These are phyloP conservation scores for Endotricha flammealis DNA, from an alignment of 2,888 invertebrate species.

Conservation along the genomic window DNA sequence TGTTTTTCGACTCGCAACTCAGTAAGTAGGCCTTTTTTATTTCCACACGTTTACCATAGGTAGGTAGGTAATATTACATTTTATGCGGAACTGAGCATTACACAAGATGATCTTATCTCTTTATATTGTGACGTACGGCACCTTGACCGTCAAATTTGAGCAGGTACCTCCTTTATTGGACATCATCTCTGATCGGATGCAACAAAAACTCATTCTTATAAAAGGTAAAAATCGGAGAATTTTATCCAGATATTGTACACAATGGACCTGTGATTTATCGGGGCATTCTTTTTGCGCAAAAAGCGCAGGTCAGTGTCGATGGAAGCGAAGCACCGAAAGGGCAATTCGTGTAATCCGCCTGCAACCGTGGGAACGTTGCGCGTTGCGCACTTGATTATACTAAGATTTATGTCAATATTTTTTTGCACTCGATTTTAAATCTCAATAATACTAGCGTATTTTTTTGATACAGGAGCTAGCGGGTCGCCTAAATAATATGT, in stretches of 20 bases:
- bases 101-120: constrained; percentile 48
- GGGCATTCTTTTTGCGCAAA: constrained; percentile 69
- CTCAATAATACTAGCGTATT: too few species aligned
- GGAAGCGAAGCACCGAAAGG: constrained; percentile 73
- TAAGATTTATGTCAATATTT: constrained; percentile 1
- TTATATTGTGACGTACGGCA: constrained; percentile 70
- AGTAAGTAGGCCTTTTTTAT: too few species aligned
- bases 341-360: constrained; percentile 70
- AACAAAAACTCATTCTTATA: constrained; percentile 51
- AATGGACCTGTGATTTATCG: constrained; percentile 73
- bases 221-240: constrained; percentile 56
- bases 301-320: constrained; percentile 70
- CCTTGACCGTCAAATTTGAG: constrained; percentile 70
- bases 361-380: constrained; percentile 63
- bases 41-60: too few species aligned
- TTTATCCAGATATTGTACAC: constrained; percentile 56
- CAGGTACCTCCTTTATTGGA: constrained; percentile 65
- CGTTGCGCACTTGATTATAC: constrained; percentile 22
- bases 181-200: constrained; percentile 54
- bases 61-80: constrained; percentile 23
- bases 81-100: constrained; percentile 53
- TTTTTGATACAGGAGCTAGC: too few species aligned
- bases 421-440: too few species aligned
- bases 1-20: too few species aligned
- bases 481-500: too few species aligned